These are phyloP conservation scores for Aramus guarauna DNA, from an alignment of 2,113 vertebrate genomes.

Conservation along the genomic window DNA sequence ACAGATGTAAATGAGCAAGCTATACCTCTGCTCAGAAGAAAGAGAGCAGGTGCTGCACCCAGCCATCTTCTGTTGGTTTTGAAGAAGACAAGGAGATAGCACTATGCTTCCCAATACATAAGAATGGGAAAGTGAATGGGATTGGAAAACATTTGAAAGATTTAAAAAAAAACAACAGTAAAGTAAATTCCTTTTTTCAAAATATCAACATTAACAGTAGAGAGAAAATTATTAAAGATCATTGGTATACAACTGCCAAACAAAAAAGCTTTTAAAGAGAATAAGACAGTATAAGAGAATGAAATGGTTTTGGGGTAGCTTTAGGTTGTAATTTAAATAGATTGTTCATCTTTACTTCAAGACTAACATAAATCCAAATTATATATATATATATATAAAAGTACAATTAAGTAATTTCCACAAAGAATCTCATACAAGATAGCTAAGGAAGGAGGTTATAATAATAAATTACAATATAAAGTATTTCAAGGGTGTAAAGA, in stretches of 20 bases:
- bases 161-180: neutral
- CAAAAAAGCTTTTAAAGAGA: neutral
- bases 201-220: neutral
- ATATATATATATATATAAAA: neutral
- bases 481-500: neutral
- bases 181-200: neutral
- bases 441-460: neutral
- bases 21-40: neutral
- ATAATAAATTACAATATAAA: neutral
- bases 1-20: neutral
- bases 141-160: neutral
- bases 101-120: neutral
- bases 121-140: neutral
- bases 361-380: neutral
- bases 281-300: neutral
- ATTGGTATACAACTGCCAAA: neutral
- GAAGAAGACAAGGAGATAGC: neutral
- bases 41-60: neutral
- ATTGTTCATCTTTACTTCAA: neutral
- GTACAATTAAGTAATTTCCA: neutral
- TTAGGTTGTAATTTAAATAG: neutral
- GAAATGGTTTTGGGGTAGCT: neutral
- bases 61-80: neutral
- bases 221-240: neutral
- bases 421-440: neutral